These are phyloP conservation scores for Trypoxylus dichotomus DNA, from an alignment of 1,140 invertebrate species.

Conservation along the genomic window DNA sequence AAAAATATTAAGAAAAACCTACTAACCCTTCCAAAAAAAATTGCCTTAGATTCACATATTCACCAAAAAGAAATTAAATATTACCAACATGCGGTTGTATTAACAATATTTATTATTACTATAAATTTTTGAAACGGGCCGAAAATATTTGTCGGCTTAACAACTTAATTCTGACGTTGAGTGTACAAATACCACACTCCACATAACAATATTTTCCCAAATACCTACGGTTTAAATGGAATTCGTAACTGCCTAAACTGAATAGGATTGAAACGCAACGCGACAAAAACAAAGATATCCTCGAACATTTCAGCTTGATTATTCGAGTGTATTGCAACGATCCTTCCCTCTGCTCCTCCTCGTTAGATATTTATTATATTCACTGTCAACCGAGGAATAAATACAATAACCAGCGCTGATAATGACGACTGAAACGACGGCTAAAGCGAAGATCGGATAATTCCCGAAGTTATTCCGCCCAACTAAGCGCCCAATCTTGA, in stretches of 20 bases:
- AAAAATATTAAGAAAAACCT: no score
- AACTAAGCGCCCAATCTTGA: not conserved
- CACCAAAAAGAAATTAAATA: no score
- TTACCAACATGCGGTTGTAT: no score
- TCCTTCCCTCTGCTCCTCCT: not conserved
- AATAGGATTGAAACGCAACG: not conserved
- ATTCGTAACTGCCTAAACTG: not conserved
- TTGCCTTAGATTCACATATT: no score
- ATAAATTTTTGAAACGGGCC: no score
- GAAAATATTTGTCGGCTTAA: no score
- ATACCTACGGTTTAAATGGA: not conserved
- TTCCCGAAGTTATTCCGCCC: slow-evolving; percentile 9
- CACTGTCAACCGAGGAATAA: not conserved
- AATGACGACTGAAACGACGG: not conserved
- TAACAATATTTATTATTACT: no score
- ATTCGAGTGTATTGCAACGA: not conserved
- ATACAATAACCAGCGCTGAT: not conserved
- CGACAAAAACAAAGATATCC: not conserved
- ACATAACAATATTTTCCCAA: not conserved
- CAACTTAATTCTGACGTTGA: not conserved
- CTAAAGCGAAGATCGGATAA: not conserved
- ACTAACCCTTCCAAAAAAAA: no score
- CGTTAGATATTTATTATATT: slow-evolving; percentile 20
- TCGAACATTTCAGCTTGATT: not conserved
- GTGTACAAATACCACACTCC: not conserved